Evolutionary conservation across 2,113 vertebrate genomes (phyloP).

Genomic region (Tonatia bakeri): DNA sequence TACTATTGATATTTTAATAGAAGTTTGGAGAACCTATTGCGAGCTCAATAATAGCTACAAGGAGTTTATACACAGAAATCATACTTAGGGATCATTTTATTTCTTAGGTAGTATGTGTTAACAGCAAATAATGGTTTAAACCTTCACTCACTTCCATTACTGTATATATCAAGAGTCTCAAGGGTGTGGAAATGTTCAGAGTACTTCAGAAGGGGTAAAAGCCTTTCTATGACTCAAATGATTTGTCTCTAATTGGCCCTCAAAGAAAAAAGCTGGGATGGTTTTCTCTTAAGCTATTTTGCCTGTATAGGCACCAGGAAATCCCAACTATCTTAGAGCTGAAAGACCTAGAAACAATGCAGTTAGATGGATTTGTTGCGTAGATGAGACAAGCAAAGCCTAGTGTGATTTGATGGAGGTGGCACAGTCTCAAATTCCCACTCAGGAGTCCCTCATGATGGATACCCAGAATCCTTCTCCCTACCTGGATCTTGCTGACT

Average conservation of each 20-base stretch:
- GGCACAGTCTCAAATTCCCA: neutral
- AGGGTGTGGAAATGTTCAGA: constrained; percentile 52
- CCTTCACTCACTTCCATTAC: constrained; percentile 66
- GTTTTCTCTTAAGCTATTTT: constrained; percentile 26
- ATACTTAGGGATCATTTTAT: constrained; percentile 73
- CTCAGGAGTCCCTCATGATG: neutral
- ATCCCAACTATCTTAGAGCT: neutral
- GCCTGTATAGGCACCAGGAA: neutral
- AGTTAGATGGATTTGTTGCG: neutral
- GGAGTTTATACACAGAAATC: constrained; percentile 79
- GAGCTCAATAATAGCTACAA: constrained; percentile 80
- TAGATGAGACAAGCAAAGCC: neutral
- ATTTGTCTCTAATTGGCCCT: constrained; percentile 48
- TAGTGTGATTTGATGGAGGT: neutral
- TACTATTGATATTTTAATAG: constrained; percentile 86
- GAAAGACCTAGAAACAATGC: neutral
- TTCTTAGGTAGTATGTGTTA: constrained; percentile 73
- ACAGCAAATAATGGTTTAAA: constrained; percentile 76
- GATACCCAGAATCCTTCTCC: neutral
- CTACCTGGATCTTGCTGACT: neutral
- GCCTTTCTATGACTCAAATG: constrained; percentile 31
- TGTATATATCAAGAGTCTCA: constrained; percentile 63
- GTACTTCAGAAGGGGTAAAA: constrained; percentile 26
- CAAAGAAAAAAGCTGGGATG: neutral
- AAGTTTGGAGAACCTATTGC: constrained; percentile 76